Evolutionary conservation across 2,113 vertebrate genomes (phyloP).

Genomic region (Chloebia gouldiae): DNA sequence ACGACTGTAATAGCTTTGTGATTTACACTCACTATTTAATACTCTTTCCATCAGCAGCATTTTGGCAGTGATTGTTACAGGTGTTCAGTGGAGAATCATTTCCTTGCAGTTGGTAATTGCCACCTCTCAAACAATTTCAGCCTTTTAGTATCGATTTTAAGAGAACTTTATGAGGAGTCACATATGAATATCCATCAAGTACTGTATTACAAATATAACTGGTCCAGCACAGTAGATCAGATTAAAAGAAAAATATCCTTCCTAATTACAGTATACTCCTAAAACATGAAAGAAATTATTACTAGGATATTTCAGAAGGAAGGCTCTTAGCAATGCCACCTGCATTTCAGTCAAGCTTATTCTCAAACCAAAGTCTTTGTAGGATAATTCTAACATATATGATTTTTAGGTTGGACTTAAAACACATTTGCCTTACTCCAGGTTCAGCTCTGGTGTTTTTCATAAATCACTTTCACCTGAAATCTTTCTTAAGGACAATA

Average conservation of each 20-base stretch:
- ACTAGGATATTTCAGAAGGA: background rate
- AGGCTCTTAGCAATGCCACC: background rate
- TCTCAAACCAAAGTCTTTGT: background rate
- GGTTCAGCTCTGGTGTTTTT: background rate
- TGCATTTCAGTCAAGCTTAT: background rate
- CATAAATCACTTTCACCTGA: background rate
- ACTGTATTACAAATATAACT: background rate
- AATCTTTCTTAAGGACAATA: background rate
- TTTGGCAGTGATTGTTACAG: background rate
- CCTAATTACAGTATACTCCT: background rate
- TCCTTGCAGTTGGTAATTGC: slow-evolving; percentile 16
- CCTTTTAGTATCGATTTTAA: background rate
- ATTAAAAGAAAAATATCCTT: background rate
- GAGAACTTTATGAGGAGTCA: background rate
- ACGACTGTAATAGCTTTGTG: background rate
- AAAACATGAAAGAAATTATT: background rate
- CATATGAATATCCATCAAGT: slow-evolving; percentile 9
- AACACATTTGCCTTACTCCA: background rate
- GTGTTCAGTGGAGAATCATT: background rate
- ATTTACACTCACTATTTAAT: slow-evolving; percentile 21
- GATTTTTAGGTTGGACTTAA: background rate
- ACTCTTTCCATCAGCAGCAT: slow-evolving; percentile 10
- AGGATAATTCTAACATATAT: background rate
- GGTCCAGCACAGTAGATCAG: background rate
- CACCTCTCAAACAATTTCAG: slow-evolving; percentile 8